phyloP scores from a whole-genome alignment of 2,797 vertebrate species.

The Parotocinclus haroldoi region DNA sequence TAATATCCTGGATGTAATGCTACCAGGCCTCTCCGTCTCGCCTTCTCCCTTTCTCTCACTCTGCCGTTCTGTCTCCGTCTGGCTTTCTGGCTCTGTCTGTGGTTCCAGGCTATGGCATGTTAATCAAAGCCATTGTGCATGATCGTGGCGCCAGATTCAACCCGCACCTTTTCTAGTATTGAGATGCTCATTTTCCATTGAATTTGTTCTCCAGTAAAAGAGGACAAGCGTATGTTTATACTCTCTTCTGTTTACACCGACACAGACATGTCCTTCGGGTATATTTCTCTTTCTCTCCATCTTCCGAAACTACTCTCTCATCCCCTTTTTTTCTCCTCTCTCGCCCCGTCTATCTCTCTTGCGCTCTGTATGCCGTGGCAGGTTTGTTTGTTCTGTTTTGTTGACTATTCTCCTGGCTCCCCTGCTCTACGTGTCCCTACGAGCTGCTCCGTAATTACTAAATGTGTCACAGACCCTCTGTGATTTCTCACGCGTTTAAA shows the following conservation, averaged over 20 bases:
- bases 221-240: constrained; percentile 43
- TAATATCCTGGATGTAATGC: constrained; percentile 64
- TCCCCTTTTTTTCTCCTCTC: background rate
- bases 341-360: background rate
- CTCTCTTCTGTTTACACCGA: constrained; percentile 42
- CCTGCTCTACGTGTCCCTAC: constrained; percentile 28
- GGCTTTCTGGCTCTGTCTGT: constrained; percentile 29
- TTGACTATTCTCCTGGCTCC: constrained; percentile 42
- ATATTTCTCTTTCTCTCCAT: constrained; percentile 19
- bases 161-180: constrained; percentile 35
- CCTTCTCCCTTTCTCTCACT: constrained; percentile 7
- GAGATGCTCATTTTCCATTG: constrained; percentile 38
- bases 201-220: constrained; percentile 45
- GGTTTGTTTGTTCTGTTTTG: constrained; percentile 47
- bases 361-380: constrained; percentile 25
- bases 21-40: constrained; percentile 56
- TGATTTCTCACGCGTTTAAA: constrained; percentile 18
- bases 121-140: constrained; percentile 44
- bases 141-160: constrained; percentile 35
- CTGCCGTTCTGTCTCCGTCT: background rate
- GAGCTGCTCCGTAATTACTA: constrained; percentile 40
- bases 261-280: constrained; percentile 48
- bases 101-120: constrained; percentile 32
- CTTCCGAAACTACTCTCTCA: constrained; percentile 15
- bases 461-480: constrained; percentile 32